A percentile compares a stretch with the other conserved stretches of the same genome.
These are phyloP conservation scores for Kryphioiulus occultus DNA, from an alignment of 2,888 invertebrate species.

Conservation along the genomic window DNA sequence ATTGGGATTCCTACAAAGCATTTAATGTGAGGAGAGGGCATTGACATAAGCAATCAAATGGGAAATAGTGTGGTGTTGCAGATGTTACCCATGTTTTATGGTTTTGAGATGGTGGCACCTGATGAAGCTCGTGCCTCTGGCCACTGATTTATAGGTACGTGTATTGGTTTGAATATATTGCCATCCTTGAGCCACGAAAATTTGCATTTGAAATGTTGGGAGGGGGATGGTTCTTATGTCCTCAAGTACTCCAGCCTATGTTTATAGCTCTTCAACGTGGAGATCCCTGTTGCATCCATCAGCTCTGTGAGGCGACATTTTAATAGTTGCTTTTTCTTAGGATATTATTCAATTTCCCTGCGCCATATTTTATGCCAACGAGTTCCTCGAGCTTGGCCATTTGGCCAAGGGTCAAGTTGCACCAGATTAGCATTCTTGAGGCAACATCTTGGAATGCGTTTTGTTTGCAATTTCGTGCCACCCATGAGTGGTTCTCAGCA, in stretches of 20 bases:
- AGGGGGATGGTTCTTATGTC: neutral
- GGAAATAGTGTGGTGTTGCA: neutral
- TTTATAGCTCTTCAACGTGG: neutral
- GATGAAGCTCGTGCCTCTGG: neutral
- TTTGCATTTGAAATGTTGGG: neutral
- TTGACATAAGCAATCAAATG: neutral
- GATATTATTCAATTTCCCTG: conserved; percentile 10
- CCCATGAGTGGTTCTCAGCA: neutral
- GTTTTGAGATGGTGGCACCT: neutral
- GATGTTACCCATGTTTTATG: neutral
- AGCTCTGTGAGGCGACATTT: neutral
- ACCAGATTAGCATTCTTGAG: neutral
- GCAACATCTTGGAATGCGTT: neutral
- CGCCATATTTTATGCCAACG: conserved; percentile 12
- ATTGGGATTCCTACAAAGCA: neutral
- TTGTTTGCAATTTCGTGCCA: neutral
- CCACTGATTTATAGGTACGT: neutral
- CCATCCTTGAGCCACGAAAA: neutral
- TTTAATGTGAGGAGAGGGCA: neutral
- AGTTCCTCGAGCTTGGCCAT: neutral
- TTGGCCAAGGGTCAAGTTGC: neutral
- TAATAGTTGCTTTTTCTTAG: neutral
- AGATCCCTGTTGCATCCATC: neutral
- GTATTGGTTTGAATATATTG: neutral
- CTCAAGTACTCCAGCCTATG: neutral